Conservation (phyloP, 2,113 vertebrate genomes). For the Sclerurus mexicanus region DNA sequence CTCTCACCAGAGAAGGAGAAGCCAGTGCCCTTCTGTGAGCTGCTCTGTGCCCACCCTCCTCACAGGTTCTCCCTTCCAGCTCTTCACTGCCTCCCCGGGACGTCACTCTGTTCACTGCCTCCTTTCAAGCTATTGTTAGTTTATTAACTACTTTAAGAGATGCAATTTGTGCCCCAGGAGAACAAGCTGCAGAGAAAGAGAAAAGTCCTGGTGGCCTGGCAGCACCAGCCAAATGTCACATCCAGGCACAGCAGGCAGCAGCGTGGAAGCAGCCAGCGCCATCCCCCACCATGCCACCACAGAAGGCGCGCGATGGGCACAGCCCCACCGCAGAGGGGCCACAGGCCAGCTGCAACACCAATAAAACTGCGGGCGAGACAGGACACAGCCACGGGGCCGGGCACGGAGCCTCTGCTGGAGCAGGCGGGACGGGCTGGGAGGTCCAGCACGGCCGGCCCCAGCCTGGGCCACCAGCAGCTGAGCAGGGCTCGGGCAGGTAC, state of each 20-base stretch:
- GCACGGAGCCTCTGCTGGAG: background rate
- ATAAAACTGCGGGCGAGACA: background rate
- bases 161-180: slow-evolving; percentile 50
- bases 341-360: background rate
- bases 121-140: slow-evolving; percentile 56
- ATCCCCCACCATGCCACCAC: background rate
- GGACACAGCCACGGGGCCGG: accelerated
- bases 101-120: background rate
- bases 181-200: slow-evolving; percentile 13
- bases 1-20: background rate
- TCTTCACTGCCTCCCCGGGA: background rate
- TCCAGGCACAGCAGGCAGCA: slow-evolving; percentile 22
- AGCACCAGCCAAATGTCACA: slow-evolving; percentile 36
- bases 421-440: accelerated
- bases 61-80: slow-evolving; percentile 22
- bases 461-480: accelerated
- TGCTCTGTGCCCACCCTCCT: background rate
- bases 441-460: background rate
- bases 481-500: background rate
- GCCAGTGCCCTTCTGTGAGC: background rate
- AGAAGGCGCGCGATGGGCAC: slow-evolving; percentile 13
- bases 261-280: background rate
- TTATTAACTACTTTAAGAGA: slow-evolving; percentile 18
- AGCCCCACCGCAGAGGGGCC: background rate
- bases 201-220: slow-evolving; percentile 8